Evolutionary conservation across 1,140 invertebrate genomes (phyloP).

Genomic region (Drosophila orena): DNA sequence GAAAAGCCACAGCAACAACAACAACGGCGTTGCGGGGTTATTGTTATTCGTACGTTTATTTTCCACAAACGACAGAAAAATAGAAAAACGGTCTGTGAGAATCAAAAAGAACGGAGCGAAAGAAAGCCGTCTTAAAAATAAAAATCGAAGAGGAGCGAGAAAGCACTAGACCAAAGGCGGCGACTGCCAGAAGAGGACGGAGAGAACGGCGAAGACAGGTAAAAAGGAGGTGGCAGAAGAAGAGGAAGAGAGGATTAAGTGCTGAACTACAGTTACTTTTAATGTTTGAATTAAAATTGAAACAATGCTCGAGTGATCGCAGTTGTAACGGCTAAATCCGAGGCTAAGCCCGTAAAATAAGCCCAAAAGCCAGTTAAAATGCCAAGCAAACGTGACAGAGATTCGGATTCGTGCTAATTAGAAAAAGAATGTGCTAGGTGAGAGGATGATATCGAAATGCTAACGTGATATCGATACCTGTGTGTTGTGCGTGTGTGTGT

Average conservation of each 20-base stretch:
- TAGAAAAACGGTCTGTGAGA: conserved; percentile 50
- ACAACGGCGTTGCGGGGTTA: conserved; percentile 41
- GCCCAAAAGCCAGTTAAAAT: conserved; percentile 42
- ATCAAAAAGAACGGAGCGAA: conserved; percentile 56
- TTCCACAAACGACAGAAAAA: conserved; percentile 30
- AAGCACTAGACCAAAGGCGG: conserved; percentile 18
- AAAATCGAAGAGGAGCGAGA: conserved; percentile 42
- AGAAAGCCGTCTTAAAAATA: conserved; percentile 55
- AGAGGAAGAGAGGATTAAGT: conserved; percentile 27
- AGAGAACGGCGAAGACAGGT: conserved; percentile 50
- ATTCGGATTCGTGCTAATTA: conserved; percentile 77
- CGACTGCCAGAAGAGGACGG: conserved; percentile 39
- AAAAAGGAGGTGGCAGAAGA: conserved; percentile 35
- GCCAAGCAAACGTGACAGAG: conserved; percentile 57
- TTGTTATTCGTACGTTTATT: conserved; percentile 53
- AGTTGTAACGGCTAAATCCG: conserved; percentile 25
- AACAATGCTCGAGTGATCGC: conserved; percentile 43
- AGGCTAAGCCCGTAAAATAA: conserved; percentile 13
- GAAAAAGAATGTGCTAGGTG: conserved; percentile 65
- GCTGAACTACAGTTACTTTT: conserved; percentile 68
- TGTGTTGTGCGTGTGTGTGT: conserved; percentile 10
- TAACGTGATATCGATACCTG: conserved; percentile 42
- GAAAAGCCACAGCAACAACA: conserved; percentile 19
- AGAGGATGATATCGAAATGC: conserved; percentile 60
- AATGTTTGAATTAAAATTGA: conserved; percentile 54